Evolutionary conservation across 2,797 vertebrate genomes (phyloP).

Genomic region (Carduelis carduelis): DNA sequence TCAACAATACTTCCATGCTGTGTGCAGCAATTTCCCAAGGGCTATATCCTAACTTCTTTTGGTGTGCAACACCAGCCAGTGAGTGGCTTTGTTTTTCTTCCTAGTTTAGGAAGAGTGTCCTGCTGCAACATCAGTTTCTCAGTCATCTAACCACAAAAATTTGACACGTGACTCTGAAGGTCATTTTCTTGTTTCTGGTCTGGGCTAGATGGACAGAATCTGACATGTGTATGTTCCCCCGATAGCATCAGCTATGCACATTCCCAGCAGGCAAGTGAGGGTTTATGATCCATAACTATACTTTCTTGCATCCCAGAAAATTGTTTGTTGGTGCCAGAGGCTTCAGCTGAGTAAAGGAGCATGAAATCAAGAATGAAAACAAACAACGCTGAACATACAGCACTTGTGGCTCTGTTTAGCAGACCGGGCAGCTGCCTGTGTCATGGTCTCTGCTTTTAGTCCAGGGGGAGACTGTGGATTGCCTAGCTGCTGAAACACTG

Average conservation of each 20-base stretch:
- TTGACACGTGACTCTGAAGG: not conserved
- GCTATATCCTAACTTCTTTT: not conserved
- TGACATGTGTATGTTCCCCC: not conserved
- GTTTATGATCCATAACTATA: slow-evolving; percentile 30
- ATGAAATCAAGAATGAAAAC: not conserved
- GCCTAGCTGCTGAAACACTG: not conserved
- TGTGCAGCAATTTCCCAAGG: not conserved
- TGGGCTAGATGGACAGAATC: not conserved
- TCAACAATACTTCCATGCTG: not conserved
- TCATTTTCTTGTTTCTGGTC: slow-evolving; percentile 7
- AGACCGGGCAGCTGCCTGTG: not conserved
- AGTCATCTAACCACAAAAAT: not conserved
- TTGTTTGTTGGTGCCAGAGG: slow-evolving; percentile 4
- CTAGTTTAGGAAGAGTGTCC: not conserved
- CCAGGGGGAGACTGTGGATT: not conserved
- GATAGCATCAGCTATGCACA: not conserved
- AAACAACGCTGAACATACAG: not conserved
- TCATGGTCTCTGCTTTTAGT: not conserved
- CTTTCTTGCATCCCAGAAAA: not conserved
- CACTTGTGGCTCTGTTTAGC: not conserved
- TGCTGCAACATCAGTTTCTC: not conserved
- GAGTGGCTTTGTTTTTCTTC: not conserved
- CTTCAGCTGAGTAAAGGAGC: slow-evolving; percentile 5
- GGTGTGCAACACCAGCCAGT: not conserved
- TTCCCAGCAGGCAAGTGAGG: slow-evolving; percentile 5